Evolutionary conservation across 2,113 vertebrate genomes (phyloP).

Genomic region (Bettongia penicillata): DNA sequence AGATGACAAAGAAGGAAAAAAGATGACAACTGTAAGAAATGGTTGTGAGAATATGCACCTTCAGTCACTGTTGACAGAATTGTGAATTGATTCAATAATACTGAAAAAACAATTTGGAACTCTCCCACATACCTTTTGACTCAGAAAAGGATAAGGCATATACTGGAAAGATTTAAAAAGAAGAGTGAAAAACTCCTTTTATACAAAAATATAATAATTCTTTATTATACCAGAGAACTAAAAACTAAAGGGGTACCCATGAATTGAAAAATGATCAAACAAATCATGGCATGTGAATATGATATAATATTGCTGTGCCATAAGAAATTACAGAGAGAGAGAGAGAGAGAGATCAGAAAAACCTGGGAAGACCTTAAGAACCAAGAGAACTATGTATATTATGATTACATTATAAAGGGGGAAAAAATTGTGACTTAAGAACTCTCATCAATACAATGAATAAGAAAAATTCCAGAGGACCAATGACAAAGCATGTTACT

Average conservation of each 20-base stretch:
- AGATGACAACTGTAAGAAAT: neutral
- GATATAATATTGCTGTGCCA: neutral
- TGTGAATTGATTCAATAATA: neutral
- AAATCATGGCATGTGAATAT: neutral
- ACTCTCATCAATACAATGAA: neutral
- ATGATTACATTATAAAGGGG: neutral
- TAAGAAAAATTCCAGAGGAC: neutral
- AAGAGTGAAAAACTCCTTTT: neutral
- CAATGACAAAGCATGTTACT: neutral
- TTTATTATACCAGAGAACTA: neutral
- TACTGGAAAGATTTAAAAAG: neutral
- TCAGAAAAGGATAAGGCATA: neutral
- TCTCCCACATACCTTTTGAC: neutral
- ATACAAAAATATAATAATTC: neutral
- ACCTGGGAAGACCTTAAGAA: neutral
- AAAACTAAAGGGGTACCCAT: neutral
- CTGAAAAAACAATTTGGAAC: neutral
- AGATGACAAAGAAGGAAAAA: neutral
- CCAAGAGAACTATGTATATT: neutral
- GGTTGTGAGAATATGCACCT: neutral
- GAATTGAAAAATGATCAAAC: neutral
- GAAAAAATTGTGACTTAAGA: neutral
- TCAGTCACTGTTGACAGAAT: neutral
- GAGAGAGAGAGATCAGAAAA: neutral
- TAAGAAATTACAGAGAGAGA: neutral